These are phyloP conservation scores for Myripristis murdjan DNA, from an alignment of 2,797 vertebrate species.

Conservation along the genomic window DNA sequence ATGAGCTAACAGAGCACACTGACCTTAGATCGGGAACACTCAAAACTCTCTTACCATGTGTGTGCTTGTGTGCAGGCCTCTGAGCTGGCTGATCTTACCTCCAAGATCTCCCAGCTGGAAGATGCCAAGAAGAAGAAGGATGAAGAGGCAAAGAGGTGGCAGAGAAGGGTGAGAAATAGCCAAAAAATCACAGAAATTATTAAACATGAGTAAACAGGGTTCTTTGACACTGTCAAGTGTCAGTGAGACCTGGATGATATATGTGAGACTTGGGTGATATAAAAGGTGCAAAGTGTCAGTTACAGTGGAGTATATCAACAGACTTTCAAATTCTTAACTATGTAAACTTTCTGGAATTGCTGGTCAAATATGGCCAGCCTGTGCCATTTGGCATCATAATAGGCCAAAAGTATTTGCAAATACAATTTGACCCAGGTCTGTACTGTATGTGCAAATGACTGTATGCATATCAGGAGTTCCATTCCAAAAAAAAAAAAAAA, in stretches of 20 bases:
- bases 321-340: neutral
- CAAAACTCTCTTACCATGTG: slow-evolving; percentile 68
- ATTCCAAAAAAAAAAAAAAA: too few relatives aligned
- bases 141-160: slow-evolving; percentile 92
- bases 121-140: slow-evolving; percentile 95
- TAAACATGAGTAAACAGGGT: slow-evolving; percentile 65
- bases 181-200: slow-evolving; percentile 52
- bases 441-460: neutral
- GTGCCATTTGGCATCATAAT: neutral
- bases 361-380: too few relatives aligned
- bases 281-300: neutral
- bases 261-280: slow-evolving; percentile 25
- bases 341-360: too few relatives aligned
- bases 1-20: slow-evolving; percentile 48
- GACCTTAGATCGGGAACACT: slow-evolving; percentile 67
- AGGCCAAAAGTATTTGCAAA: neutral
- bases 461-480: neutral
- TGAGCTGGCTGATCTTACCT: slow-evolving; percentile 95
- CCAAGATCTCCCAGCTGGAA: slow-evolving; percentile 93
- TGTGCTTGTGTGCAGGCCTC: slow-evolving; percentile 86
- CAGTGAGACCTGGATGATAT: slow-evolving; percentile 26
- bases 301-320: slow-evolving; percentile 11
- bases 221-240: slow-evolving; percentile 46
- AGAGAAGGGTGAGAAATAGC: slow-evolving; percentile 91
- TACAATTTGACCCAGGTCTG: neutral